Conservation (phyloP, 2,113 vertebrate genomes). For the Eupsittula cactorum region DNA sequence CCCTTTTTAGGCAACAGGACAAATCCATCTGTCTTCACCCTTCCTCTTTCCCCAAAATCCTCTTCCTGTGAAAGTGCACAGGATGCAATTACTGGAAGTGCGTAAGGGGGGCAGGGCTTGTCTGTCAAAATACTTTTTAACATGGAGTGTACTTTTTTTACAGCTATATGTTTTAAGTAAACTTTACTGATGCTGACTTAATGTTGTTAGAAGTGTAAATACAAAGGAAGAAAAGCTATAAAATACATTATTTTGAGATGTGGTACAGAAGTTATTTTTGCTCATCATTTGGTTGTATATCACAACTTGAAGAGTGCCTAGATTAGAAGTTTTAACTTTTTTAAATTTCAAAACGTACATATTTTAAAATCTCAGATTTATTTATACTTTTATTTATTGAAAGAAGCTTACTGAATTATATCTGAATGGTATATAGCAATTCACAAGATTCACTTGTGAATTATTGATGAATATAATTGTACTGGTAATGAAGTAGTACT, state of each 20-base stretch:
- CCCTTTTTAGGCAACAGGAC: background rate
- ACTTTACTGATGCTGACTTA: background rate
- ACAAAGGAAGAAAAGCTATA: background rate
- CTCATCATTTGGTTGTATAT: background rate
- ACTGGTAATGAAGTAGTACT: background rate
- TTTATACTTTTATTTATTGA: background rate
- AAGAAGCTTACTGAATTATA: background rate
- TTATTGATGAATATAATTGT: background rate
- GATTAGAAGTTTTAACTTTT: background rate
- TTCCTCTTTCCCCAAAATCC: background rate
- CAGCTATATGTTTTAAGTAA: background rate
- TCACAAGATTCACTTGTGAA: background rate
- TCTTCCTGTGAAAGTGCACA: background rate
- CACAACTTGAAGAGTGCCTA: background rate
- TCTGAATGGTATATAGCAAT: background rate
- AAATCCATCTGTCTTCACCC: background rate
- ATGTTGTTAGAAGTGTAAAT: background rate
- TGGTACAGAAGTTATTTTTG: background rate
- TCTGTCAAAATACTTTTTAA: background rate
- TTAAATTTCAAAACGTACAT: background rate
- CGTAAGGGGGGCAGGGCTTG: background rate
- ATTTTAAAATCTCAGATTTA: background rate
- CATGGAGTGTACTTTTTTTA: background rate
- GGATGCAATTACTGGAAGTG: background rate
- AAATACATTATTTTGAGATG: background rate